These are phyloP conservation scores for Lasioglossum albipes DNA, from an alignment of 1,140 invertebrate genomes.

Conservation along the genomic window DNA sequence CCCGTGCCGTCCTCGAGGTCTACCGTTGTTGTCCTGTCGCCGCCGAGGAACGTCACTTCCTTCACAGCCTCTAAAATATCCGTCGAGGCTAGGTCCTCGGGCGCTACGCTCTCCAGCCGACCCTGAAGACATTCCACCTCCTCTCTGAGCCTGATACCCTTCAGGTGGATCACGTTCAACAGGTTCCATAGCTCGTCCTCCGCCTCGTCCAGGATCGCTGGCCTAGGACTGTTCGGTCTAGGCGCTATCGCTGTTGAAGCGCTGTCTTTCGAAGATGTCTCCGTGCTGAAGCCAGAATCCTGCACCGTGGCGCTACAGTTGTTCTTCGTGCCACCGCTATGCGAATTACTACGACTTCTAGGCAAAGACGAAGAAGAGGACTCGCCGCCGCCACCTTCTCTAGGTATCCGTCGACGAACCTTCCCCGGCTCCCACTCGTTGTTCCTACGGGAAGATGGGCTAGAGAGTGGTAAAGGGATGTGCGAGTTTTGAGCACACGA, in stretches of 20 bases:
- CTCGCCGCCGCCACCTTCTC: conserved; percentile 73
- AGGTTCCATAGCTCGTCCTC: conserved; percentile 92
- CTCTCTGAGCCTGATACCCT: conserved; percentile 87
- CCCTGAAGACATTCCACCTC: conserved; percentile 85
- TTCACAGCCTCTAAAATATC: conserved; percentile 77
- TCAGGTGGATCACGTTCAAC: conserved; percentile 90
- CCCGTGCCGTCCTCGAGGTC: conserved; percentile 7
- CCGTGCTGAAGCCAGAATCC: conserved; percentile 92
- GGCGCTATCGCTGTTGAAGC: conserved; percentile 78
- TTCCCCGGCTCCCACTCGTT: conserved; percentile 89
- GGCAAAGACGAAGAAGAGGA: conserved; percentile 80
- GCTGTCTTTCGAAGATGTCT: conserved; percentile 89
- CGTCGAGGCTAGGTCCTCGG: conserved; percentile 77
- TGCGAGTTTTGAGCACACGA: conserved; percentile 66
- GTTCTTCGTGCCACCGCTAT: conserved; percentile 81
- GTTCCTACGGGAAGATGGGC: conserved; percentile 73
- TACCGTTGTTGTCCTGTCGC: conserved; percentile 6
- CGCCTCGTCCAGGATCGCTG: conserved; percentile 78
- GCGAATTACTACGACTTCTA: conserved; percentile 84
- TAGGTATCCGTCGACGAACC: conserved; percentile 84
- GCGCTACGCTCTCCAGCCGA: conserved; percentile 74
- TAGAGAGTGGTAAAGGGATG: conserved; percentile 72
- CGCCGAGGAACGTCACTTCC: conserved; percentile 63
- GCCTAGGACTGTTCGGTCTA: conserved; percentile 77
- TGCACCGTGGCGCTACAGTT: conserved; percentile 85